Conservation (phyloP, 2,113 vertebrate genomes). For the Megaceryle maxima region DNA sequence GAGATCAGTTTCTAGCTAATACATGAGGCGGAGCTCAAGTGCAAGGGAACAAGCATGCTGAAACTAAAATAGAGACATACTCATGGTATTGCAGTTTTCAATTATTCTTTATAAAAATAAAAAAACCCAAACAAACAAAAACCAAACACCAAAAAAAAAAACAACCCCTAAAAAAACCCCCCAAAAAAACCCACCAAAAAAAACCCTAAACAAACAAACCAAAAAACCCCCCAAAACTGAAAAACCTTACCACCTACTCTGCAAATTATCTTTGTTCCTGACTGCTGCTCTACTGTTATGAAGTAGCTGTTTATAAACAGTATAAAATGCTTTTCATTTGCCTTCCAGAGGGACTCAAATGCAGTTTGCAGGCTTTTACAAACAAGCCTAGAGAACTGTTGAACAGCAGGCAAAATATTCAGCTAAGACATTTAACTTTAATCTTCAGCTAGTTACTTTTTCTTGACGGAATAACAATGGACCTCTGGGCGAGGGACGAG, state of each 20-base stretch:
- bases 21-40: background rate
- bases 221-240: too few species aligned
- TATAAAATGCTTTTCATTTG: background rate
- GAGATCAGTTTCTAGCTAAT: background rate
- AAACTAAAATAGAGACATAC: background rate
- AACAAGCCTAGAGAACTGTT: background rate
- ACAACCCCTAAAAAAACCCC: too few species aligned
- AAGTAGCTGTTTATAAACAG: background rate
- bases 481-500: background rate
- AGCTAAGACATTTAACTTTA: background rate
- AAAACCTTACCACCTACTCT: background rate
- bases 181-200: too few species aligned
- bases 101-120: background rate
- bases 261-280: background rate
- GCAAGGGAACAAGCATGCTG: background rate
- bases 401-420: background rate
- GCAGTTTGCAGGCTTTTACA: background rate
- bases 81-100: background rate
- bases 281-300: background rate
- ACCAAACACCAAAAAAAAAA: too few species aligned
- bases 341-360: background rate
- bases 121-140: too few species aligned
- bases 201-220: too few species aligned
- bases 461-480: background rate
- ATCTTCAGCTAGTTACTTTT: background rate